Base-by-base conservation (phyloP, 2,888 invertebrate genomes). In the Caenorhabditis afra region DNA sequence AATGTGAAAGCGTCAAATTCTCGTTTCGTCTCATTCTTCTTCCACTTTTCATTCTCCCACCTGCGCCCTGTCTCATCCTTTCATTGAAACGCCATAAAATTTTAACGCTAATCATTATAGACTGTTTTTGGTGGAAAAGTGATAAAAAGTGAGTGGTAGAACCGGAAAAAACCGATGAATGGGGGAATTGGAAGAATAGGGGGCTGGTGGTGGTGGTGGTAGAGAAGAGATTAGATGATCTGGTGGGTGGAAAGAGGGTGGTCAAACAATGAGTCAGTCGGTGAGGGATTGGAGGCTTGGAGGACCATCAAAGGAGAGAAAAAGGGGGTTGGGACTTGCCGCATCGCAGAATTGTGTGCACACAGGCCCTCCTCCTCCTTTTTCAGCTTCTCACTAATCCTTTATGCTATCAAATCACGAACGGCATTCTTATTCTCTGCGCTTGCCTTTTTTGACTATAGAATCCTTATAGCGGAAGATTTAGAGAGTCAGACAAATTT, bases 51-150 rank as follows among this genome's bases (percentile, higher is more conserved):
- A 52, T 55, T 49, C 52, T 41, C 23, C 39, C 71, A 61, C 64
- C 71, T 62, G 62, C 52, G 62, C 52, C 52, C 22, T 20, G 11
- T 7, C 29, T 29, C 29, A 29, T 29, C n/a, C n/a, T 50, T 22
- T 4, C 16, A 50, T 50, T 11, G 11, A 50, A 20, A 8, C 20
- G 23, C 4, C 49, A 18, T 44, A 16, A 73, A 58, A 57, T 58
- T 29, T 64, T 58, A 73, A 73, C 64, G 73, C 73, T 73, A 73
- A 73, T 73, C 57, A 73, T 58, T 64, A 55, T 73, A 55, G 73
- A 73, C 73, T 62, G 47, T 57, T 64, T 52, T 23, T 45, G 66
- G 37, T 16, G 66, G 47, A 61, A 59, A 70, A 61, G 61, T 70
- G 70, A 70, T 70, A 61, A 70, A 61, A 61, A 61, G 58, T 73